A percentile compares a stretch with the other conserved stretches of the same genome.
Conservation (phyloP, 2,797 vertebrate genomes). For the Parotocinclus haroldoi region DNA sequence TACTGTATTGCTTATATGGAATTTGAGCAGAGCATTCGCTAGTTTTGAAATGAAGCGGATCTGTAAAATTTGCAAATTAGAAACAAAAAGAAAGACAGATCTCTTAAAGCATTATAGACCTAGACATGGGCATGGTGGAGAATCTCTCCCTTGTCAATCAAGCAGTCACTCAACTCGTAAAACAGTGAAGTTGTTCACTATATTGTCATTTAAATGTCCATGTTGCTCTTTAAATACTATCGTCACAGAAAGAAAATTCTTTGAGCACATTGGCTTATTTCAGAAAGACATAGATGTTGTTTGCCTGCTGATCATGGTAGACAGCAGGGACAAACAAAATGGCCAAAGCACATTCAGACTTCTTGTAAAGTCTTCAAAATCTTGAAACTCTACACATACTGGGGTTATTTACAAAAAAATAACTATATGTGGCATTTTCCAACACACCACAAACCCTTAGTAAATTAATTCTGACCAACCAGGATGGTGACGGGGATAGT, state of each 20-base stretch:
- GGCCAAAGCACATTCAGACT: background rate
- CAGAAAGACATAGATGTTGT: background rate
- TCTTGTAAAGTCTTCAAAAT: too few species aligned
- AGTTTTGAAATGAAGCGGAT: background rate
- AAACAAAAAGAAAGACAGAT: background rate
- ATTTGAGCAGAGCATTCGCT: background rate
- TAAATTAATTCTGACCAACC: background rate
- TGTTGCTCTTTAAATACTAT: too few species aligned
- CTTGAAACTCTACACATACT: background rate
- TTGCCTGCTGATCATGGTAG: background rate
- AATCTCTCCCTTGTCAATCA: slow-evolving; percentile 19
- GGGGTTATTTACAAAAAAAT: slow-evolving; percentile 17
- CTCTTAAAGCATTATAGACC: too few species aligned
- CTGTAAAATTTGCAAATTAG: slow-evolving; percentile 9
- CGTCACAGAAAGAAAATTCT: too few species aligned
- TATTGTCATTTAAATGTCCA: slow-evolving; percentile 33
- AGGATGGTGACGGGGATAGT: slow-evolving; percentile 16
- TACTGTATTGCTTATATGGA: background rate
- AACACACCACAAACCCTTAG: background rate
- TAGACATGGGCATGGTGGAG: slow-evolving; percentile 13
- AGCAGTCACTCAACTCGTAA: slow-evolving; percentile 15
- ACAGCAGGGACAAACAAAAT: background rate
- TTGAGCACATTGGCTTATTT: too few species aligned
- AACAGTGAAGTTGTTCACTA: background rate
- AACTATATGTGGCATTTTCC: background rate